Evolutionary conservation across 2,888 invertebrate genomes (phyloP).

Genomic region (Drosophila prostipennis): DNA sequence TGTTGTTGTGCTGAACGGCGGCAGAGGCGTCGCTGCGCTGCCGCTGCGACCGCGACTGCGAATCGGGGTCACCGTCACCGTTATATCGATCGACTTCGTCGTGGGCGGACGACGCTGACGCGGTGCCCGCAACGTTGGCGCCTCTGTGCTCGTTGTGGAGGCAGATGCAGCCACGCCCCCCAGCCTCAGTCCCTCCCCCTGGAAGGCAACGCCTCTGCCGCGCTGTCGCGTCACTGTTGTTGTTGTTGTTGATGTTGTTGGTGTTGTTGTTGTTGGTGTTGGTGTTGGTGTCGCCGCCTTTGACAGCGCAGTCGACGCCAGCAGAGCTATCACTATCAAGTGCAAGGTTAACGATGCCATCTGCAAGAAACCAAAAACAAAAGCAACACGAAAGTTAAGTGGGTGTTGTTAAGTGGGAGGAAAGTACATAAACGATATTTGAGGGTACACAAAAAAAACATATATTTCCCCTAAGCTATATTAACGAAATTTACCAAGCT

Average conservation of each 20-base stretch:
- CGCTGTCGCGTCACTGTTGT: conserved; percentile 48
- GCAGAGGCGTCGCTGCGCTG: conserved; percentile 44
- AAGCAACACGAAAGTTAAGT: conserved; percentile 11
- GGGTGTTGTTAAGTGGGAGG: not conserved
- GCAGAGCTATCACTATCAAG: conserved; percentile 80
- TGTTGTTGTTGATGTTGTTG: conserved; percentile 34
- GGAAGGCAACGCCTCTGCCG: conserved; percentile 11
- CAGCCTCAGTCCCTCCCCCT: conserved; percentile 54
- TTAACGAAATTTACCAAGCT: too few species aligned
- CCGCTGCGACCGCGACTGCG: conserved; percentile 47
- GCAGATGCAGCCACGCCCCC: conserved; percentile 49
- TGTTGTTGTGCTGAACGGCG: conserved; percentile 33
- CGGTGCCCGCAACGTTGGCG: conserved; percentile 84
- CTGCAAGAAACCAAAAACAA: conserved; percentile 28
- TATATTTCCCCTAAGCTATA: too few species aligned
- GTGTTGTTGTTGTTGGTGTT: conserved; percentile 28
- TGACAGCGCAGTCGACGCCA: conserved; percentile 45
- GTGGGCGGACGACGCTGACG: conserved; percentile 73
- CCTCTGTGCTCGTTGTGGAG: conserved; percentile 78
- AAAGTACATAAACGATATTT: not conserved
- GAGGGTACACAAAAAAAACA: not conserved
- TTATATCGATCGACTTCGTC: conserved; percentile 57
- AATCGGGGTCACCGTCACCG: conserved; percentile 24
- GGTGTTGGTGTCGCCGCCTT: conserved; percentile 34
- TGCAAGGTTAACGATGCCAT: conserved; percentile 83